Conservation (phyloP, 2,888 invertebrate genomes). For the Drosophila koepferae region DNA sequence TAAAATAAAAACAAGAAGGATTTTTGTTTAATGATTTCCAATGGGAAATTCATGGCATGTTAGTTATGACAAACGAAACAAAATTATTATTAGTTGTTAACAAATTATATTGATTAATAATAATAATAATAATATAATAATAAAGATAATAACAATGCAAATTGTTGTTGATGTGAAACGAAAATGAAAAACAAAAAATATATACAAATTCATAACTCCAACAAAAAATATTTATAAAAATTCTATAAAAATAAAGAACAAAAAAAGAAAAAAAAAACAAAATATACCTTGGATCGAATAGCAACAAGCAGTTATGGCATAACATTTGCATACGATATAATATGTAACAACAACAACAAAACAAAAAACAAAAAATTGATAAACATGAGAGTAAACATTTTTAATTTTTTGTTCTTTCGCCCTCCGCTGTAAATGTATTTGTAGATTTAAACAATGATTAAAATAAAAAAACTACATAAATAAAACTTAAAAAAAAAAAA, state of each 20-base stretch:
- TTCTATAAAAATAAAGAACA: constrained; percentile 57
- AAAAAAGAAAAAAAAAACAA: neutral
- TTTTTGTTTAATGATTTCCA: constrained; percentile 14
- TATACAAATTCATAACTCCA: constrained; percentile 55
- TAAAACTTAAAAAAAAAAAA: constrained; percentile 75
- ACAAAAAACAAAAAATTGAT: constrained; percentile 58
- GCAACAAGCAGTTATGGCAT: constrained; percentile 40
- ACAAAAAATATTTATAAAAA: constrained; percentile 72
- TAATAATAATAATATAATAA: constrained; percentile 49
- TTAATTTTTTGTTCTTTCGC: constrained; percentile 85
- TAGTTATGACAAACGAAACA: constrained; percentile 78
- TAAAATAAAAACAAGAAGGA: neutral
- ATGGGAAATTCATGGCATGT: constrained; percentile 71
- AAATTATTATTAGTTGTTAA: constrained; percentile 81
- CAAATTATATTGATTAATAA: constrained; percentile 77
- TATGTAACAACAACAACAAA: constrained; percentile 56
- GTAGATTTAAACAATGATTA: constrained; percentile 85
- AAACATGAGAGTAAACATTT: constrained; percentile 78
- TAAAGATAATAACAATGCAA: constrained; percentile 48
- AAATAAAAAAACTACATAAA: constrained; percentile 83
- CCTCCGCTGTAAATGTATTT: constrained; percentile 86
- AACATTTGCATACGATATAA: constrained; percentile 66
- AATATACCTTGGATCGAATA: constrained; percentile 55
- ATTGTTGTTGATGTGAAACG: constrained; percentile 70
- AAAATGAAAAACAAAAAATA: constrained; percentile 46